Base-by-base conservation (phyloP, 64 coral and sea anemone species). In the Pocillopora damicornis region DNA sequence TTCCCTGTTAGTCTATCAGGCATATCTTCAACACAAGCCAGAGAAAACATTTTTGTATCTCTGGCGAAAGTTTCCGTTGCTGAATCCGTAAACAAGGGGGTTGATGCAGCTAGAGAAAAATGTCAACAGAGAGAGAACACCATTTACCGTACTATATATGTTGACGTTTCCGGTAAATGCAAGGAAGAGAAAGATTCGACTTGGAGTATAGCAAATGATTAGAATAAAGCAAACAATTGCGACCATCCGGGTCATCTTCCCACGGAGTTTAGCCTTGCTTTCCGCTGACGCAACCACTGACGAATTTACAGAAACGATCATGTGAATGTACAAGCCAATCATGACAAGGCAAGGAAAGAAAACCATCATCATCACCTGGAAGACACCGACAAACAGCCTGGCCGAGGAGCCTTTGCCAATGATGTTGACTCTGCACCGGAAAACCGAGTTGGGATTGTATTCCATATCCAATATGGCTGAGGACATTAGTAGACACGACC, bases 271-370 rank as follows among this genome's bases (percentile, higher is more conserved):
- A 17, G 60, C 72, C 15, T 62, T 61, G n/a, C 79, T 75, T 42
- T 82, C 79, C 16, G 23, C 13, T 36, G 74, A 63, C 26, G 90
- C 61, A 20, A 34, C 14, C 2, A 58, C 37, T 11, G 90, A 69
- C 16, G 22, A 56, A 35, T 86, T 57, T 0, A 37, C 77, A 57
- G 51, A 79, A 0, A 72, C 1, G n/a, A 86, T 79, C 59, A 91
- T 85, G 56, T 91, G 90, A 15, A 59, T 35, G 56, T 86, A 91
- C n/a, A 91, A 16, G 16, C 81, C 90, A 60, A 91, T 59, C 75
- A 91, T 91, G 12, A 65, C 18, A 20, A 87, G 1, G 15, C 74
- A 91, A 22, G 90, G 90, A 34, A 87, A 15, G 12, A 87, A 11
- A 15, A 63, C 36, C 20, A 73, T 76, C 18, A 83, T 64, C 15